Conservation (phyloP, 2,113 vertebrate species). For the Oplegnathus fasciatus region DNA sequence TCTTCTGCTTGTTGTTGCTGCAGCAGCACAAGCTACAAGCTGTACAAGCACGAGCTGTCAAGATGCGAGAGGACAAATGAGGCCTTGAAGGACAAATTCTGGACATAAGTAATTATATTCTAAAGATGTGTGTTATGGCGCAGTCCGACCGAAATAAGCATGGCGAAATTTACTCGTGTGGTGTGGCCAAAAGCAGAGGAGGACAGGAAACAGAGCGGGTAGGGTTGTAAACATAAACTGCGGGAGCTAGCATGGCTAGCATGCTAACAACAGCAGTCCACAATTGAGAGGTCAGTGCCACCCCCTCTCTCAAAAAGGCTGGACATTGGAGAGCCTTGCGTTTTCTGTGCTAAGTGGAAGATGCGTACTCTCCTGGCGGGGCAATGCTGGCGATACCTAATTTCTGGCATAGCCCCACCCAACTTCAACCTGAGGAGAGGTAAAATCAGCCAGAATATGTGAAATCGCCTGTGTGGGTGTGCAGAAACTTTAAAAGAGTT, state of each 20-base stretch:
- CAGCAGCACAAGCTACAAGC: background rate
- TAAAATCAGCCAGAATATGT: no score
- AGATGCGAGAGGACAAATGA: background rate
- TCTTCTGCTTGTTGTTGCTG: background rate
- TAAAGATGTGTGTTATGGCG: background rate
- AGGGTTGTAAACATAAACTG: background rate
- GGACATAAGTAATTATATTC: background rate
- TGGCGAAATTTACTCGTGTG: background rate
- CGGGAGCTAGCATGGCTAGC: background rate
- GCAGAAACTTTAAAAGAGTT: background rate
- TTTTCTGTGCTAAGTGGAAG: no score
- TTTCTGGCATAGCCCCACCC: no score
- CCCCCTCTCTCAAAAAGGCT: no score
- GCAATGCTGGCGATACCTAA: no score
- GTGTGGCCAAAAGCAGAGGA: background rate
- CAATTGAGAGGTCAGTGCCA: background rate
- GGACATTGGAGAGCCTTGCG: no score
- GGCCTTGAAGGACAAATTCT: slow-evolving; percentile 2
- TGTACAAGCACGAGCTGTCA: background rate
- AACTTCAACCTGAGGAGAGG: no score
- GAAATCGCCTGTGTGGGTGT: no score
- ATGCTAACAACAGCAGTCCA: background rate
- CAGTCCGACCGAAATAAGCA: background rate
- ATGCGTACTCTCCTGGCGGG: no score
- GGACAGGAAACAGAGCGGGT: background rate